These are phyloP conservation scores for Paraescarpia echinospica DNA, from an alignment of 1,140 invertebrate species.

Conservation along the genomic window DNA sequence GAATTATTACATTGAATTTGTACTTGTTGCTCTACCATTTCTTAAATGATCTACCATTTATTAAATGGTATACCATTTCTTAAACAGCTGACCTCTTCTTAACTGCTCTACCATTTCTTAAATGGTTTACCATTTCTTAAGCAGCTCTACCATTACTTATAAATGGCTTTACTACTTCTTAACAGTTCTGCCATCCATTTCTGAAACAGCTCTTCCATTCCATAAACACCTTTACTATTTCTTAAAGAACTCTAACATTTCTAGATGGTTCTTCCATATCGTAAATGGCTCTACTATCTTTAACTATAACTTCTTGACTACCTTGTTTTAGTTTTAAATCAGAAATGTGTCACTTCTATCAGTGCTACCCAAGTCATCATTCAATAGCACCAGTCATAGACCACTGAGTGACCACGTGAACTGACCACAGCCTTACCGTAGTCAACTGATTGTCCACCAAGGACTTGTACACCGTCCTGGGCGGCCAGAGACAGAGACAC, in stretches of 20 bases:
- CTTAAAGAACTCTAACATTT: no score
- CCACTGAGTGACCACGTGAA: neutral
- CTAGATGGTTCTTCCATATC: no score
- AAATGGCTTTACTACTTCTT: no score
- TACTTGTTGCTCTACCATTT: neutral
- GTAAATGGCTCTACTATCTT: no score
- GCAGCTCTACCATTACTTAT: neutral
- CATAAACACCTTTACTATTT: no score
- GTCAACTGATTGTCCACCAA: conserved; percentile 69
- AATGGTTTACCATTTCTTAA: neutral
- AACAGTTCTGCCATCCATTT: no score
- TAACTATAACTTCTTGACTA: no score
- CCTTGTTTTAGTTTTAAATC: no score
- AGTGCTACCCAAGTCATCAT: neutral
- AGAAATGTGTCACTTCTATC: neutral
- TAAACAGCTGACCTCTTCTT: neutral
- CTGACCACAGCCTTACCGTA: conserved; percentile 62
- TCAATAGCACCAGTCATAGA: neutral
- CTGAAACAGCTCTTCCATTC: no score
- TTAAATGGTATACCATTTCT: no score
- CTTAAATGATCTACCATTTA: neutral
- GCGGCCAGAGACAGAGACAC: conserved; percentile 71
- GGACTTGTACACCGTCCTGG: conserved; percentile 69
- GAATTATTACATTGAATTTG: neutral
- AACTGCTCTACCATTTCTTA: neutral